phyloP scores from a whole-genome alignment of 2,113 vertebrate species.

The Nothoprocta perdicaria region DNA sequence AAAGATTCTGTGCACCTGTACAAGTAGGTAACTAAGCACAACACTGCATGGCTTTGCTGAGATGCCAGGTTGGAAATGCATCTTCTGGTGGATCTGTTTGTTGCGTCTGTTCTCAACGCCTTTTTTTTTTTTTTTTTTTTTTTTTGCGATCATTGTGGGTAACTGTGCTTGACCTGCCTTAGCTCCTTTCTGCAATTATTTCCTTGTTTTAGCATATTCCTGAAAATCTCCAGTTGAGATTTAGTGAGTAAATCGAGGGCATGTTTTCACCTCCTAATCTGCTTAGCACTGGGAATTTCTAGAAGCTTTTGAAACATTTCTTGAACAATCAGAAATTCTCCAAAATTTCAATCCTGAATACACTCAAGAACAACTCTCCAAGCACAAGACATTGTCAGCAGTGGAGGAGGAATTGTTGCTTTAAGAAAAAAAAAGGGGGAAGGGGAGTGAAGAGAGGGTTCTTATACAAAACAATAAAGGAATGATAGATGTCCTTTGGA shows the following conservation, averaged over 20 bases:
- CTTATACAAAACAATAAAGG: background rate
- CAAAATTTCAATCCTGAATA: background rate
- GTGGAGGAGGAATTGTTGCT: background rate
- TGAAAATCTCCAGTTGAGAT: background rate
- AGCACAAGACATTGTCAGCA: background rate
- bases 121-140: background rate
- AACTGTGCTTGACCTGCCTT: background rate
- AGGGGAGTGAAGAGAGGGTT: background rate
- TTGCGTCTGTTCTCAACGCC: no score
- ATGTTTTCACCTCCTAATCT: background rate
- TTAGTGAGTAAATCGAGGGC: background rate
- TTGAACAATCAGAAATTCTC: background rate
- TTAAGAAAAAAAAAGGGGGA: background rate
- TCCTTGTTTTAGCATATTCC: background rate
- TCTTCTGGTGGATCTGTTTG: accelerated
- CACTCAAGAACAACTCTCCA: background rate
- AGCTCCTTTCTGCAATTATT: background rate
- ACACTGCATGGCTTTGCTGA: accelerated
- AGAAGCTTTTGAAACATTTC: background rate
- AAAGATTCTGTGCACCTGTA: slow-evolving; percentile 97
- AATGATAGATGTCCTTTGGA: background rate
- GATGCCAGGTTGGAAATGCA: accelerated
- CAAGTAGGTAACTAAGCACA: slow-evolving; percentile 87
- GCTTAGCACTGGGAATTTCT: background rate
- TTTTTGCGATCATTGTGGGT: background rate